Evolutionary conservation across 2,888 invertebrate genomes (phyloP), one percentile per base, ranked within the genome.

Genomic region (Alloplasta piceator): DNA sequence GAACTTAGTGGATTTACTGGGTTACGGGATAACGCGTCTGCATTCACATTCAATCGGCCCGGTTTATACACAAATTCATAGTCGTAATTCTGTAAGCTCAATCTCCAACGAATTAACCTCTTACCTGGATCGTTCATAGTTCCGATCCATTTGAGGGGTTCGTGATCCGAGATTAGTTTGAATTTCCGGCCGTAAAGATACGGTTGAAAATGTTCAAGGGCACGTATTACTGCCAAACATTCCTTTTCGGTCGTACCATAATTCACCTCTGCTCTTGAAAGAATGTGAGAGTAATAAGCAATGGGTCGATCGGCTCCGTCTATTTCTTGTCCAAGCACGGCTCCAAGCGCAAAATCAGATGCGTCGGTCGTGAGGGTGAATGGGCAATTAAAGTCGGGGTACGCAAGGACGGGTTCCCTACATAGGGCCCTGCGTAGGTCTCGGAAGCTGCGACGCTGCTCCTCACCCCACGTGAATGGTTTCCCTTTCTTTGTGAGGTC

Each of bases 301-400:
- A 82, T 14, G 88, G 55, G 86, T 80, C 5, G 84, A 78, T 5
- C 88, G 87, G 4, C 26, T 26, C 26, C 26, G 26, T 26, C 26
- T 26, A 26, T 26, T 26, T 26, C 26, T 3, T 26, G 26, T 90
- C 72, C 0, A 86, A 26, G 26, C 26, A 26, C 26, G 26, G 26
- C 26, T 3, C 26, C 26, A 3, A 26, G 26, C 1, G 26, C 87
- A 5, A 55, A 26, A 50, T 91, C 86, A 14, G 85, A 87, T 0
- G 90, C 91, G 77, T 91, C 92, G 4, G 90, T 90, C 12, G 86
- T 87, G 52, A 87, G 77, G 70, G 75, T 86, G 74, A 87, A 90
- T 55, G 74, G 63, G 83, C 85, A 78, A 6, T 46, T 63, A 74
- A 90, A 90, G 80, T 90, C 86, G 6, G 89, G 89, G 67, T 88